A percentile compares a stretch with the other conserved stretches of the same genome.
These are phyloP conservation scores for Pangasianodon gigas DNA, from an alignment of 2,113 vertebrate genomes.

Conservation along the genomic window DNA sequence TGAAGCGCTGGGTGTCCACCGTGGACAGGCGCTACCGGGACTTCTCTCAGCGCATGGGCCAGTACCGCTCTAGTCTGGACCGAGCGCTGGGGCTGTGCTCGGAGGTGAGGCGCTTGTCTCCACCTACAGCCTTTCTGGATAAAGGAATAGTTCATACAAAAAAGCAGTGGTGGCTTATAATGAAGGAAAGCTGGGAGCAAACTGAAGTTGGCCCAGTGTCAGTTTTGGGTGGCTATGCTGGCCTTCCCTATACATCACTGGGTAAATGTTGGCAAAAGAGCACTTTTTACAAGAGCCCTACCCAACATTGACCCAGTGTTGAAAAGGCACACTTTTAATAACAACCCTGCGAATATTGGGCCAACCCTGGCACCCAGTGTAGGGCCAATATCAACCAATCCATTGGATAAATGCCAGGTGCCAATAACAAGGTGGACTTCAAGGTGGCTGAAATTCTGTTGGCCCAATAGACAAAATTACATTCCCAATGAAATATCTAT, in stretches of 20 bases:
- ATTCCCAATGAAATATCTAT: background rate
- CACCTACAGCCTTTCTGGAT: background rate
- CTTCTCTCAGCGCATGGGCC: conserved; percentile 92
- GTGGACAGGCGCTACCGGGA: conserved; percentile 96
- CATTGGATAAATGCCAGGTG: background rate
- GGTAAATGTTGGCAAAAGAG: background rate
- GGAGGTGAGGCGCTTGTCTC: conserved; percentile 74
- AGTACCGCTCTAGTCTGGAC: conserved; percentile 91
- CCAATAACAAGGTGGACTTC: background rate
- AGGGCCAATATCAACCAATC: background rate
- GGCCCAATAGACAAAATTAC: background rate
- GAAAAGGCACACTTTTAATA: background rate
- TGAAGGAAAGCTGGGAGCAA: background rate
- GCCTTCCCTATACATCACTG: background rate
- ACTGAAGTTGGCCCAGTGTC: background rate
- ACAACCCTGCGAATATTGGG: background rate
- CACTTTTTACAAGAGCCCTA: background rate
- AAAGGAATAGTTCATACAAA: background rate
- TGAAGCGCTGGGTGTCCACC: conserved; percentile 91
- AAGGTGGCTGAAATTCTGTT: background rate
- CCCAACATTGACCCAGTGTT: background rate
- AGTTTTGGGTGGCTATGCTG: background rate
- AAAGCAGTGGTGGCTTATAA: background rate
- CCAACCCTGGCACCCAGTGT: background rate
- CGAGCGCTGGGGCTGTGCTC: conserved; percentile 88